Conservation (phyloP, 2,113 vertebrate species). For the Carlito syrichta region DNA sequence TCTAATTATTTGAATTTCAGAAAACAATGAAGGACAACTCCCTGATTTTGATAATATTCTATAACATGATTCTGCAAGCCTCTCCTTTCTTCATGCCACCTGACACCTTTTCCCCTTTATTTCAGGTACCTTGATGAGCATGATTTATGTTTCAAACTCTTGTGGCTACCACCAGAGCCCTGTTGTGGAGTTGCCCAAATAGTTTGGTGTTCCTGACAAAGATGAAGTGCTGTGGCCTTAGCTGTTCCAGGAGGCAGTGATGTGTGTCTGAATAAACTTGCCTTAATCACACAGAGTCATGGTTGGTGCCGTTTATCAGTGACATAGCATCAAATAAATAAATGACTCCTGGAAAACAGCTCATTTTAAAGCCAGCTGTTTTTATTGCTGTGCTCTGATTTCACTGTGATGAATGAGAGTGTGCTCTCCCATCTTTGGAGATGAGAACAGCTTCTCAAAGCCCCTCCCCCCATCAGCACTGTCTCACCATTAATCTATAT, state of each 20-base stretch:
- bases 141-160: background rate
- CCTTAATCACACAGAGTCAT: slow-evolving; percentile 50
- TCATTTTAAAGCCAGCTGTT: slow-evolving; percentile 48
- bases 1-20: background rate
- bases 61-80: background rate
- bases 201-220: slow-evolving; percentile 52
- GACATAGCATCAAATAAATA: slow-evolving; percentile 69
- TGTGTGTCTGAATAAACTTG: slow-evolving; percentile 59
- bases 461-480: background rate
- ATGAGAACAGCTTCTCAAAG: background rate
- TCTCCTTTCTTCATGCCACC: background rate
- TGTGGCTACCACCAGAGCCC: background rate
- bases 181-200: background rate
- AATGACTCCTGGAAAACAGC: slow-evolving; percentile 67
- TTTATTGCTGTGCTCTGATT: slow-evolving; percentile 57
- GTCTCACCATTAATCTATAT: background rate
- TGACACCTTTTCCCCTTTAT: background rate
- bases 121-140: background rate
- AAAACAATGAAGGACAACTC: background rate
- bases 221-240: slow-evolving; percentile 18
- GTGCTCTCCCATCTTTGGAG: background rate
- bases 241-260: slow-evolving; percentile 24
- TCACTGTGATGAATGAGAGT: slow-evolving; percentile 61
- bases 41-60: background rate
- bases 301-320: slow-evolving; percentile 59